Evolutionary conservation across 1,140 invertebrate genomes (phyloP), one percentile per base, ranked within the genome.

Genomic region (Pinna nobilis): DNA sequence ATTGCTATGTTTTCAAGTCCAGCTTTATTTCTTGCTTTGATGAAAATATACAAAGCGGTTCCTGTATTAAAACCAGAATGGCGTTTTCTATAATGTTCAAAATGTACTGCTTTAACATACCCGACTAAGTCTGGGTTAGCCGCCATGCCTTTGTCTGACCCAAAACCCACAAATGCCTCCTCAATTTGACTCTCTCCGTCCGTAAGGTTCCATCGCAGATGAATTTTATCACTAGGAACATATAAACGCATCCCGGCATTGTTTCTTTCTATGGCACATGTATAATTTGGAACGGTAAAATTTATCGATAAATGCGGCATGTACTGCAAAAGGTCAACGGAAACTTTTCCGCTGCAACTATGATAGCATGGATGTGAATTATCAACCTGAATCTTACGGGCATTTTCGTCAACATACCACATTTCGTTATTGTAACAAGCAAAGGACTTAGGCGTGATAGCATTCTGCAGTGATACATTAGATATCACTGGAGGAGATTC

Each of bases 21-120:
- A 33, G 80, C 80, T 39, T 70, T 79, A 50, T 70, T 82, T 5
- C 44, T 32, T 18, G 55, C 70, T 37, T 57, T 71, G 6, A 82
- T 50, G 35, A 79, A 71, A 23, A 77, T 23, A 44, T 74, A 79
- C 13, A 82, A 70, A 5, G 30, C 49, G 35, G 32, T 51, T 3
- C 68, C 74, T 2, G 51, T 44, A 59, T 55, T 64, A 28, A 79
- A 33, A 0, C 77, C 80, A 49, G 57, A 39, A 67, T 79, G 74
- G 5, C n/a, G 37, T 15, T 66, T 32, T 23, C 69, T 59, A 51
- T 70, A 77, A 23, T 28, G 51, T 5, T 11, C 30, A 11, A 60
- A 37, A 11, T 74, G 33, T 23, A 74, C 59, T 3, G 70, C 64
- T 41, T 66, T 57, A 6, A 32, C 30, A 57, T 70, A 79, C 18